Percentiles rank a stretch among this genome's conserved stretches.
These are phyloP conservation scores for Serrognathus titanus DNA, from an alignment of 2,888 invertebrate species.

Conservation along the genomic window DNA sequence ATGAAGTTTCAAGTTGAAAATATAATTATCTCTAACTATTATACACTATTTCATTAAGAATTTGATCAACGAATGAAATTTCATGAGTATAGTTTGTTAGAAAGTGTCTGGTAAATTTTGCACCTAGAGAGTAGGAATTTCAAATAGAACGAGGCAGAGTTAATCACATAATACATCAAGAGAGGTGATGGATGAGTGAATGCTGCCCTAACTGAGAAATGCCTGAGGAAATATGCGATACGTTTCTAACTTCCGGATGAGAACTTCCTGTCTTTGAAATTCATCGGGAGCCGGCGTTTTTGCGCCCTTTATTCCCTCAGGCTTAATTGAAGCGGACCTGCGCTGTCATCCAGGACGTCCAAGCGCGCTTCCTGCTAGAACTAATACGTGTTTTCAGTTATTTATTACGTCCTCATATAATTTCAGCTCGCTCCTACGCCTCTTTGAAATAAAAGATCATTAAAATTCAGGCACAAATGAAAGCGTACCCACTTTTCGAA, in stretches of 20 bases:
- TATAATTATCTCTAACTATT: no score
- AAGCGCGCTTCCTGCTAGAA: not conserved
- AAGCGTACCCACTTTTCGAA: no score
- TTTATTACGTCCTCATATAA: no score
- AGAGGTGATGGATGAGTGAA: slow-evolving; percentile 17
- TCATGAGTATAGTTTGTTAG: not conserved
- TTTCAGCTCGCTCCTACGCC: no score
- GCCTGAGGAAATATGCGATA: not conserved
- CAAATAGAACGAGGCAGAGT: slow-evolving; percentile 14
- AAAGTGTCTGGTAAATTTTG: not conserved
- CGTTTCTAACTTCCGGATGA: not conserved
- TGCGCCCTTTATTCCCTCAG: not conserved
- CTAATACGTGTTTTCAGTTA: no score
- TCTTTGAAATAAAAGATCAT: no score
- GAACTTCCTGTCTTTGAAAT: not conserved
- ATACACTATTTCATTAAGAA: not conserved
- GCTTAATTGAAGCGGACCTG: not conserved
- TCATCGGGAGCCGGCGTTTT: not conserved
- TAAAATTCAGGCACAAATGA: no score
- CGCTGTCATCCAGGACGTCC: not conserved
- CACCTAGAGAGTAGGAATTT: not conserved
- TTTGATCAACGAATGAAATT: not conserved
- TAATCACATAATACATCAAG: slow-evolving; percentile 19
- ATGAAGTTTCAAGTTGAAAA: no score
- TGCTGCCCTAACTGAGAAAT: not conserved